These are phyloP conservation scores for Rutpela maculata DNA, from an alignment of 2,888 invertebrate species.

Conservation along the genomic window DNA sequence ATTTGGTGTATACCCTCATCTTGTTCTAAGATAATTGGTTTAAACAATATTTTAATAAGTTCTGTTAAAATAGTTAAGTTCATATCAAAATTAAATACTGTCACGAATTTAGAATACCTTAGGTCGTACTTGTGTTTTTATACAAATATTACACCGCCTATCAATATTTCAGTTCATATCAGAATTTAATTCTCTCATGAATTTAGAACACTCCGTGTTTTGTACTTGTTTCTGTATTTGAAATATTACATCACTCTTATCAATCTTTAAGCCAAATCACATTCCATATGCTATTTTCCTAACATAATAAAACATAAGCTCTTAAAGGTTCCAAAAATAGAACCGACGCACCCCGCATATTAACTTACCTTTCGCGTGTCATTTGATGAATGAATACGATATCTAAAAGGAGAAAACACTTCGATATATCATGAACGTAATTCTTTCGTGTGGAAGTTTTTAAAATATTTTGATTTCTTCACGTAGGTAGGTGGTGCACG, in stretches of 20 bases:
- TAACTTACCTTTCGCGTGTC: conserved; percentile 7
- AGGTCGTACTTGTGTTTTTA: background rate
- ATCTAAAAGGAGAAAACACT: conserved; percentile 7
- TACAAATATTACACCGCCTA: background rate
- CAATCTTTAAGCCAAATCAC: background rate
- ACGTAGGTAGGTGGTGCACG: background rate
- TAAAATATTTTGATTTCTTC: background rate
- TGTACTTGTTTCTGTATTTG: background rate
- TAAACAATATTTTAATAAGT: too few species aligned
- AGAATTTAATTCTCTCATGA: background rate
- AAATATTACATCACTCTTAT: background rate
- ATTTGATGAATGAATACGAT: conserved; percentile 7
- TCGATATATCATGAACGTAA: conserved; percentile 4
- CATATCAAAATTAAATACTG: too few species aligned
- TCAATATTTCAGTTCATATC: background rate
- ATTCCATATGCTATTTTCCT: conserved; percentile 4
- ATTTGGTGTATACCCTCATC: too few species aligned
- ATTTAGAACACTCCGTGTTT: background rate
- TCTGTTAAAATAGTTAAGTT: too few species aligned
- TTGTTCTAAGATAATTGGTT: too few species aligned
- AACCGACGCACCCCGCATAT: background rate
- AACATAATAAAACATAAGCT: conserved; percentile 1
- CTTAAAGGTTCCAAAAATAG: conserved; percentile 4
- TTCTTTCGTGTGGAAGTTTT: background rate
- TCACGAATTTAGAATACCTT: too few species aligned